Evolutionary conservation across 2,113 vertebrate genomes (phyloP), one percentile per base, ranked within the genome.

Genomic region (Perognathus longimembris): DNA sequence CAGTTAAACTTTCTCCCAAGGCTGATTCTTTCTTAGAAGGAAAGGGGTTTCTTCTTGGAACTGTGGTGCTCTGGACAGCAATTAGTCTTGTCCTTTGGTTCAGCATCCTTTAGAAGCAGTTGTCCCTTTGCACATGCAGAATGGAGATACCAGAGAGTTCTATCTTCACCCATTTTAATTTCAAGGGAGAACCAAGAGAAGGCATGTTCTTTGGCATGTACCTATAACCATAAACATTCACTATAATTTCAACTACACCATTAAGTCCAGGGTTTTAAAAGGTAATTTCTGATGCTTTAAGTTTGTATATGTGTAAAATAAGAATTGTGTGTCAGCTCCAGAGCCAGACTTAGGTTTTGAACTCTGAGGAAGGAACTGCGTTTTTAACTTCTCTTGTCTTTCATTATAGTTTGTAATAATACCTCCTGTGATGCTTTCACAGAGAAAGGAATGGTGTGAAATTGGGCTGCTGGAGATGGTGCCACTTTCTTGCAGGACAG

Each of bases 381-480:
- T 71, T 86, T 64, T 83, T 74, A 34, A 38, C 86, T 84, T 92
- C 79, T 63, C 32, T 95, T 95, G 83, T 92, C 95, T 94, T 96
- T 57, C 79, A 93, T 17, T 4, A 74, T 67, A 66, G 57, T 40
- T 75, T 89, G 7, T 80, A 79, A 71, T 80, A 80, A 20, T 42
- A 28, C 14, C 28, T 66, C 6, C 74, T 87, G 74, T 69, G 76
- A 77, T 91, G 50, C 83, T 88, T 95, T 85, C 30, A 54, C 50
- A 24, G 7, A 92, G 83, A 94, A 78, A 30, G 57, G 70, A 42
- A 64, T 17, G 59, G 26, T 73, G 64, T 93, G 30, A 79, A 36
- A 50, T 45, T 70, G 26, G 67, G 7, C 66, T 74, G 30, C 20
- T 24, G 73, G 86, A 77, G 32, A 50, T 50, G 26, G 11, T 67